phyloP scores from a whole-genome alignment of 2,113 vertebrate genomes.

The Natator depressus region DNA sequence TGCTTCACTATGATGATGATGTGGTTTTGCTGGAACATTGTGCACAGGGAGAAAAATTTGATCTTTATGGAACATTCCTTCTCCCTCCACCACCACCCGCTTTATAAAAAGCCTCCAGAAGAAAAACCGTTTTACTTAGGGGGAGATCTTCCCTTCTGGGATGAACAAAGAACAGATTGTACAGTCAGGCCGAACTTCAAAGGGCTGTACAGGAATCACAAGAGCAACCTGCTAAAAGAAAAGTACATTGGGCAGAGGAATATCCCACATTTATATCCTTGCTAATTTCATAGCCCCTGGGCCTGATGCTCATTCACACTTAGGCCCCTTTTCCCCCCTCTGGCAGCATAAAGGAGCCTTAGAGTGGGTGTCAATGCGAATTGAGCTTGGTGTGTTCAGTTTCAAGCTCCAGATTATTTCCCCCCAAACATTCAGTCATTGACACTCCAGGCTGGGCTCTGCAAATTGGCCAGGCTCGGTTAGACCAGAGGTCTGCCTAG shows the following conservation, averaged over 20 bases:
- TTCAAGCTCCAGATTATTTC: background rate
- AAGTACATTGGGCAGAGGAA: background rate
- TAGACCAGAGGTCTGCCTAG: background rate
- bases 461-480: background rate
- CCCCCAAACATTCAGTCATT: background rate
- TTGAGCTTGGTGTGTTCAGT: background rate
- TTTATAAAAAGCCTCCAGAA: background rate
- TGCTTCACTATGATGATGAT: background rate
- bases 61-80: background rate
- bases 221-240: accelerated
- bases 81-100: background rate
- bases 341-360: background rate
- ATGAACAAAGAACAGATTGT: conserved; percentile 59
- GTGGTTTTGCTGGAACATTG: background rate
- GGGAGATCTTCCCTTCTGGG: conserved; percentile 24
- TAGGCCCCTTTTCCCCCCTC: background rate
- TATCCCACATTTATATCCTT: background rate
- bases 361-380: background rate
- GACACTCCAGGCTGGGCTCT: background rate
- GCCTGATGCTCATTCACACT: background rate
- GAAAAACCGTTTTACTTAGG: background rate
- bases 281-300: background rate
- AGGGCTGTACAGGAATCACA: background rate
- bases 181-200: accelerated
- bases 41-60: conserved; percentile 34